These are phyloP conservation scores for Diplodus puntazzo DNA, from an alignment of 2,797 vertebrate species.

Conservation along the genomic window DNA sequence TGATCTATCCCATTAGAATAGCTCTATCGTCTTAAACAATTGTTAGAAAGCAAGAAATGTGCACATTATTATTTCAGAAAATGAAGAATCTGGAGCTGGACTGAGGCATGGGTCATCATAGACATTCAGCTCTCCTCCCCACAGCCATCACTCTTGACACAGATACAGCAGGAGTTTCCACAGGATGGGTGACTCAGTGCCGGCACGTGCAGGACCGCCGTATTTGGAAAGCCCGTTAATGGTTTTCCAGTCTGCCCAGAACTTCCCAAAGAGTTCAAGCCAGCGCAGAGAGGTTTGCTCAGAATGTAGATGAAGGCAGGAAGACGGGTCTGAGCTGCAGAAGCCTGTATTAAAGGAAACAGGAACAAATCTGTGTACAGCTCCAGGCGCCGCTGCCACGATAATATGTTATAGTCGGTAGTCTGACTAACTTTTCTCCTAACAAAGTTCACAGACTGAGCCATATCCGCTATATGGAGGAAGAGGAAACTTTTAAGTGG, in stretches of 20 bases:
- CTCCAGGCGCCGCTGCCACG: slow-evolving; percentile 32
- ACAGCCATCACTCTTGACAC: slow-evolving; percentile 36
- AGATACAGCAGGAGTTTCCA: slow-evolving; percentile 49
- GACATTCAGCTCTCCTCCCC: background rate
- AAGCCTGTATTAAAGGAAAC: slow-evolving; percentile 56
- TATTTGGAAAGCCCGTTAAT: slow-evolving; percentile 23
- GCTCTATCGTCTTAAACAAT: background rate
- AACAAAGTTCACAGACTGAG: slow-evolving; percentile 57
- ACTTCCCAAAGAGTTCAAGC: slow-evolving; percentile 55
- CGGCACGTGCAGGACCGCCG: slow-evolving; percentile 53
- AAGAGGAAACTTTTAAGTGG: slow-evolving; percentile 62
- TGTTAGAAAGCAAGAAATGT: background rate
- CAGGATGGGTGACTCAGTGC: slow-evolving; percentile 52
- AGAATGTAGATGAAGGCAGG: slow-evolving; percentile 28
- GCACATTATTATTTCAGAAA: background rate
- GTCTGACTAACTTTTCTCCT: slow-evolving; percentile 27
- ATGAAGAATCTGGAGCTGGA: background rate
- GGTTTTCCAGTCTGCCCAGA: slow-evolving; percentile 42
- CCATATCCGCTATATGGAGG: slow-evolving; percentile 51
- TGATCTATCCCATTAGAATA: background rate
- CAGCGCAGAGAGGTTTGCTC: slow-evolving; percentile 16
- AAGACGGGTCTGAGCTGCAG: slow-evolving; percentile 34
- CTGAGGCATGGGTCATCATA: background rate
- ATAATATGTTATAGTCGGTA: slow-evolving; percentile 28
- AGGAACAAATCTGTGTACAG: slow-evolving; percentile 51